These are phyloP conservation scores for Didymodactylos carnosus DNA, from an alignment of 2,888 invertebrate genomes.

Conservation along the genomic window DNA sequence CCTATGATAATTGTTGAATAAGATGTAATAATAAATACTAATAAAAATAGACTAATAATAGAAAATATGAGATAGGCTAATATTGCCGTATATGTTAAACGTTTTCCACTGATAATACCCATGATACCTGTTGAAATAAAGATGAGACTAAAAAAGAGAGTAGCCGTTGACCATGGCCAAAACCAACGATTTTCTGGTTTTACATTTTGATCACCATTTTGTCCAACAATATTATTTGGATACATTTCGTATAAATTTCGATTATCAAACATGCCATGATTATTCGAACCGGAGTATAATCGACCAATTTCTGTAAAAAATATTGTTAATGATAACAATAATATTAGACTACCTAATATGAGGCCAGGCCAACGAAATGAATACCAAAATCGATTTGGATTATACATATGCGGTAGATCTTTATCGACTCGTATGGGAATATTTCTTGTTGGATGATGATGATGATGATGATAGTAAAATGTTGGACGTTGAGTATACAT, in stretches of 20 bases:
- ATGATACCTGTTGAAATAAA: background rate
- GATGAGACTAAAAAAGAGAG: background rate
- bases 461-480: too few relatives aligned
- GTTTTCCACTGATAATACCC: background rate
- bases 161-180: background rate
- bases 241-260: background rate
- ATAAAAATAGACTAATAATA: background rate
- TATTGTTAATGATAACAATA: background rate
- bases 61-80: background rate
- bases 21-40: background rate
- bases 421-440: too few relatives aligned
- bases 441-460: too few relatives aligned
- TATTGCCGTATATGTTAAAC: background rate
- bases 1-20: background rate
- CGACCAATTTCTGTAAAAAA: background rate
- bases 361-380: background rate
- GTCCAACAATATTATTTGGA: background rate
- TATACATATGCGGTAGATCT: too few relatives aligned
- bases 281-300: background rate
- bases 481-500: too few relatives aligned
- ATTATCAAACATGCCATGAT: background rate
- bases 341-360: background rate
- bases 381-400: background rate
- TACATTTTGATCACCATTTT: background rate
- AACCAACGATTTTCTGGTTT: background rate